phyloP scores from a whole-genome alignment of 92 coral and sea anemone species.

The Blastomussa wellsi region DNA sequence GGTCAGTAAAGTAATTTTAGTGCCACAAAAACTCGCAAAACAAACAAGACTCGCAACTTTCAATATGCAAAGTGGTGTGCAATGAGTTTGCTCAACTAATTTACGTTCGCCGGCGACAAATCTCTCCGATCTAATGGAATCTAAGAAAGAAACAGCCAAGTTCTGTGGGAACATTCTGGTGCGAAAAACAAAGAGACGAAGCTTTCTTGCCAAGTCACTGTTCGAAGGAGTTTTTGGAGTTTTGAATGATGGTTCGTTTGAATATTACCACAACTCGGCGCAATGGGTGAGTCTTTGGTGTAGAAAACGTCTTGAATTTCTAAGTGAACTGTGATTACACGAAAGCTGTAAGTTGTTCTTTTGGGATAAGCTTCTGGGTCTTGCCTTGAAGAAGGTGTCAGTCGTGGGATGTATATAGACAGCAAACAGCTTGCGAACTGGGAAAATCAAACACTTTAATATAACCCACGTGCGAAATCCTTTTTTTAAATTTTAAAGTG shows the following conservation, averaged over 20 bases:
- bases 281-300: constrained; percentile 72
- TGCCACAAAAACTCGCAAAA: constrained; percentile 10
- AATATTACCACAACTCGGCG: constrained; percentile 71
- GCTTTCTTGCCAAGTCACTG: constrained; percentile 65
- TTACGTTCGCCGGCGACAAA: neutral
- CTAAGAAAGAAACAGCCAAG: constrained; percentile 50
- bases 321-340: neutral
- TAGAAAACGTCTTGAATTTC: neutral
- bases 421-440: neutral
- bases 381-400: neutral
- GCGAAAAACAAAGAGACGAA: constrained; percentile 67
- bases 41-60: constrained; percentile 37
- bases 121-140: constrained; percentile 40
- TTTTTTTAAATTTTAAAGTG: neutral
- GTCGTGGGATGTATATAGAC: neutral
- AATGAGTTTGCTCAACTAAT: constrained; percentile 44
- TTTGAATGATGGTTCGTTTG: constrained; percentile 62
- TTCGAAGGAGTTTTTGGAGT: constrained; percentile 87
- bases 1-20: constrained; percentile 8
- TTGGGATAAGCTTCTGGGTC: neutral
- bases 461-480: too few species aligned
- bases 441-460: neutral
- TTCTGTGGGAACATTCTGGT: constrained; percentile 84
- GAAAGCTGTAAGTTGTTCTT: neutral
- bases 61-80: constrained; percentile 51